phyloP scores from a whole-genome alignment of 2,113 vertebrate genomes.

The Pangasianodon hypophthalmus region DNA sequence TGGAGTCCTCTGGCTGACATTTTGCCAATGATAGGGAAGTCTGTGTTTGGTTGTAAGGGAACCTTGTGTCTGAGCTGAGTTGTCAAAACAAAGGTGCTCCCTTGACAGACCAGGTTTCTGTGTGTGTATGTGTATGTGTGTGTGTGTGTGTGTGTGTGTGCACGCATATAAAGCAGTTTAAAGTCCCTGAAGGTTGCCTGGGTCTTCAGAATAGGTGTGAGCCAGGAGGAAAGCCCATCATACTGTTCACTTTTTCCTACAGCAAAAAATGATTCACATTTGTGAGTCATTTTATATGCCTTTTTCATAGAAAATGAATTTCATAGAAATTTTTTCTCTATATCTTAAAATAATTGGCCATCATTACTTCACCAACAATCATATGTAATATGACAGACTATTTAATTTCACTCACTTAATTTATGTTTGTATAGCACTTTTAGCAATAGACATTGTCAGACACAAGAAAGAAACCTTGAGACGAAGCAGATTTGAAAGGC shows the following conservation, averaged over 20 bases:
- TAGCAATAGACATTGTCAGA: background rate
- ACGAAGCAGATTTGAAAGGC: background rate
- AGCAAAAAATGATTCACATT: background rate
- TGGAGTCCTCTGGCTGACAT: conserved; percentile 60
- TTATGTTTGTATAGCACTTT: background rate
- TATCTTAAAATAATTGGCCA: background rate
- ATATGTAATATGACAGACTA: background rate
- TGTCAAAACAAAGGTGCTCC: conserved; percentile 75
- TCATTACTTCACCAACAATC: background rate
- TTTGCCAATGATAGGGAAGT: conserved; percentile 66
- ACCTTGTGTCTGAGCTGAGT: conserved; percentile 70
- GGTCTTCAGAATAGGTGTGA: conserved; percentile 12
- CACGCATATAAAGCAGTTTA: background rate
- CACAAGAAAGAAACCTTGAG: background rate
- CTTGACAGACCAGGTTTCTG: conserved; percentile 49
- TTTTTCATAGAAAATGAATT: background rate
- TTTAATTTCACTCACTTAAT: background rate
- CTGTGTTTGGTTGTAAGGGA: conserved; percentile 73
- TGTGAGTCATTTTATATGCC: background rate
- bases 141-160: background rate
- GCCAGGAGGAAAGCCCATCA: background rate
- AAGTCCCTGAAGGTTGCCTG: conserved; percentile 26
- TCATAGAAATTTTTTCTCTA: background rate
- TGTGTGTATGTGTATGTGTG: conserved; percentile 1
- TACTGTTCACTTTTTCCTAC: background rate